These are phyloP conservation scores for Eupithecia insigniata DNA, from an alignment of 2,888 invertebrate species.

Conservation along the genomic window DNA sequence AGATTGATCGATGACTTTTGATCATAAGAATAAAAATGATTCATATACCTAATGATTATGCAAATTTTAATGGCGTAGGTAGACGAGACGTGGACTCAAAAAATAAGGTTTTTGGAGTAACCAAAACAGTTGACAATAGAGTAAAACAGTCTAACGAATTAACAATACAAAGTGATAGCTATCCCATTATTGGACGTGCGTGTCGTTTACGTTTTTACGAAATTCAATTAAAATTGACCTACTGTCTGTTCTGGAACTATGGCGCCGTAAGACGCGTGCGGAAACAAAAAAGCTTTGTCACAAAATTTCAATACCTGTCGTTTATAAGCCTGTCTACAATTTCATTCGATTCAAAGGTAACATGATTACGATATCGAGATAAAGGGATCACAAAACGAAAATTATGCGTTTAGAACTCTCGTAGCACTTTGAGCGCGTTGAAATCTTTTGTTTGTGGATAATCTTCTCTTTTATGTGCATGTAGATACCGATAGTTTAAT, in stretches of 20 bases:
- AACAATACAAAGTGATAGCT: constrained; percentile 52
- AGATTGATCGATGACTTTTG: constrained; percentile 5
- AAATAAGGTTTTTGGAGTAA: constrained; percentile 5
- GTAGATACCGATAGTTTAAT: background rate
- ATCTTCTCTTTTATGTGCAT: background rate
- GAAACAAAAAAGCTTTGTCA: constrained; percentile 62
- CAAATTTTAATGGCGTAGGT: constrained; percentile 1
- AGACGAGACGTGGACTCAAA: background rate
- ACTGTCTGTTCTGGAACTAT: constrained; percentile 53
- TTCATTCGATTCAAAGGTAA: background rate
- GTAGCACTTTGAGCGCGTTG: constrained; percentile 35
- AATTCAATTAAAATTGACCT: constrained; percentile 81
- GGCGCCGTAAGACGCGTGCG: constrained; percentile 44
- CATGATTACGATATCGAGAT: background rate
- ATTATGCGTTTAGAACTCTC: background rate
- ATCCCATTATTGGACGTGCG: constrained; percentile 73
- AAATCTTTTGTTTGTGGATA: constrained; percentile 38
- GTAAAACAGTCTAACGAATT: constrained; percentile 18
- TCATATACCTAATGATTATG: background rate
- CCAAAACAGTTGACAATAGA: constrained; percentile 9
- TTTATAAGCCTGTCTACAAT: background rate
- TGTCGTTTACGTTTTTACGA: constrained; percentile 76
- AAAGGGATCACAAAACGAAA: background rate
- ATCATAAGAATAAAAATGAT: constrained; percentile 4
- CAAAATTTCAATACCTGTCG: constrained; percentile 24